Evolutionary conservation across 1,140 invertebrate genomes (phyloP).

Genomic region (Dinothrombium tinctorium): DNA sequence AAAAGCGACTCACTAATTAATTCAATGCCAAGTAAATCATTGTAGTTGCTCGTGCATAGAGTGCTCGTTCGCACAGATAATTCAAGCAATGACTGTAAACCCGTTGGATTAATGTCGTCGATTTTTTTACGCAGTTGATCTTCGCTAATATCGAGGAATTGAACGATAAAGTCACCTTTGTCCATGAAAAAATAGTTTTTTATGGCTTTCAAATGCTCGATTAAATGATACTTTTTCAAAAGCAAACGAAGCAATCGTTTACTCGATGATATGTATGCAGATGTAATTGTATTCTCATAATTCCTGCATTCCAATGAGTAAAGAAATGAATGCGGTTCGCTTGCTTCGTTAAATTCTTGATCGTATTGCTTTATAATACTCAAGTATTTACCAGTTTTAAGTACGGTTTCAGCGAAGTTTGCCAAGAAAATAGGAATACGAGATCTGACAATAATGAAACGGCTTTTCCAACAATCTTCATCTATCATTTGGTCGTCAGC

Average conservation of each 20-base stretch:
- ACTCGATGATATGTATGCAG: slow-evolving; percentile 72
- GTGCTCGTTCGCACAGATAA: slow-evolving; percentile 63
- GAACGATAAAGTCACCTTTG: slow-evolving; percentile 71
- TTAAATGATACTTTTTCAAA: slow-evolving; percentile 70
- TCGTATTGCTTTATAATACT: slow-evolving; percentile 61
- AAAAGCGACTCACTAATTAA: slow-evolving; percentile 4
- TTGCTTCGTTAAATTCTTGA: slow-evolving; percentile 24
- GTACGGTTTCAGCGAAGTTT: slow-evolving; percentile 58
- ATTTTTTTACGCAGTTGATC: slow-evolving; percentile 65
- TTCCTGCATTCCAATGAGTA: no score
- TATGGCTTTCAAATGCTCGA: slow-evolving; percentile 63
- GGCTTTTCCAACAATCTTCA: slow-evolving; percentile 62
- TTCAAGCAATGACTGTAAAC: slow-evolving; percentile 59
- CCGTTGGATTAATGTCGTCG: slow-evolving; percentile 54
- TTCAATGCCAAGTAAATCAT: slow-evolving; percentile 45
- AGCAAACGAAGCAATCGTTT: slow-evolving; percentile 63
- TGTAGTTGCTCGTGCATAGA: slow-evolving; percentile 67
- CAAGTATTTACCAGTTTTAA: slow-evolving; percentile 87
- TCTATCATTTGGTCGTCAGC: neutral
- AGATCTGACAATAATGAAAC: slow-evolving; percentile 54
- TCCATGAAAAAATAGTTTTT: slow-evolving; percentile 85
- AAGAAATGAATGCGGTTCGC: slow-evolving; percentile 46
- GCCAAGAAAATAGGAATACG: slow-evolving; percentile 66
- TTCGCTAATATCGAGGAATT: slow-evolving; percentile 83
- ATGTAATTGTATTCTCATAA: slow-evolving; percentile 59